Evolutionary conservation across 2,888 invertebrate genomes (phyloP).

Genomic region (Oxystoma pomonae): DNA sequence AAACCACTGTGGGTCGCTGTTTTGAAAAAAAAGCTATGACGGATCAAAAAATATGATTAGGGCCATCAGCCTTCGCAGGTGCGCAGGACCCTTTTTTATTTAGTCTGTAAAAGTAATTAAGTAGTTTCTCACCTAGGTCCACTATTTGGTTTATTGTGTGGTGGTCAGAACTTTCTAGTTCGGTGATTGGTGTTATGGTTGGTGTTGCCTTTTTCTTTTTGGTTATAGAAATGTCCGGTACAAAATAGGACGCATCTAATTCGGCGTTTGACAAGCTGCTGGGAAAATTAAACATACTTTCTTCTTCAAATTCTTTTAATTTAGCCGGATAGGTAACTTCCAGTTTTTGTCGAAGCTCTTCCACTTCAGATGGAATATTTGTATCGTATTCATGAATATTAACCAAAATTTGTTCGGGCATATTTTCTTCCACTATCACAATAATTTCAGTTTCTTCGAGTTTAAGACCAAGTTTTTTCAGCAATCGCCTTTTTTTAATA

Average conservation of each 20-base stretch:
- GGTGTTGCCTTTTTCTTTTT: slow-evolving; percentile 27
- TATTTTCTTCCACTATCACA: slow-evolving; percentile 36
- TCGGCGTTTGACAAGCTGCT: too few relatives aligned
- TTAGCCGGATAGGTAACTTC: slow-evolving; percentile 8
- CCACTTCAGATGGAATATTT: slow-evolving; percentile 40
- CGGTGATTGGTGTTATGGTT: slow-evolving; percentile 32
- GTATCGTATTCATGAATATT: slow-evolving; percentile 32
- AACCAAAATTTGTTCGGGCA: slow-evolving; percentile 34
- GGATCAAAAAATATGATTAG: too few relatives aligned
- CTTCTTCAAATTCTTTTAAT: slow-evolving; percentile 18
- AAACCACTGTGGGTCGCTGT: too few relatives aligned
- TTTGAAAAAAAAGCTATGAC: too few relatives aligned
- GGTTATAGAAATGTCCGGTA: slow-evolving; percentile 7
- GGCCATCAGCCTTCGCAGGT: too few relatives aligned
- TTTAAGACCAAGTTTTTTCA: slow-evolving; percentile 38
- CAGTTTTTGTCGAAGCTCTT: slow-evolving; percentile 16
- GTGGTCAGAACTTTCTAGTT: slow-evolving; percentile 39
- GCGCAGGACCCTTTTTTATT: too few relatives aligned
- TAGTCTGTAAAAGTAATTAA: too few relatives aligned
- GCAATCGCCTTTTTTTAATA: slow-evolving; percentile 38
- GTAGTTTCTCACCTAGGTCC: slow-evolving; percentile 38
- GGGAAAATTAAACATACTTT: too few relatives aligned
- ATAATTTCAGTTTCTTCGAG: slow-evolving; percentile 41
- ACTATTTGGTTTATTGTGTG: slow-evolving; percentile 38
- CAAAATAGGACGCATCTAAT: not conserved